Conservation (phyloP, 2,113 vertebrate genomes). For the Echinops telfairi region DNA sequence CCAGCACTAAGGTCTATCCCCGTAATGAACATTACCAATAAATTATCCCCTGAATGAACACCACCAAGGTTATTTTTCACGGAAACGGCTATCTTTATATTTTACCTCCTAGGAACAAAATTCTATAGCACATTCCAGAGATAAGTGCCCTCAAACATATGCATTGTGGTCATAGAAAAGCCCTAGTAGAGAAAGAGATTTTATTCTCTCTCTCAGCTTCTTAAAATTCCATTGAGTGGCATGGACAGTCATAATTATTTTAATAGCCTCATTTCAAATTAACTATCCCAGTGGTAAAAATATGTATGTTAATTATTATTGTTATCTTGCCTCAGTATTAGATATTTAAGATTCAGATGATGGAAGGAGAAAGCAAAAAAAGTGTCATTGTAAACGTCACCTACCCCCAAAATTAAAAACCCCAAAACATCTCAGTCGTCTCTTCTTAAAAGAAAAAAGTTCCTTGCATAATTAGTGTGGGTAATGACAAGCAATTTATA, state of each 20-base stretch:
- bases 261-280: constrained; percentile 35
- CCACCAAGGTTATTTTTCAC: not conserved
- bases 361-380: constrained; percentile 44
- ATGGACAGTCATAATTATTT: constrained; percentile 51
- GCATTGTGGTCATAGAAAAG: not conserved
- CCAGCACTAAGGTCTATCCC: not conserved
- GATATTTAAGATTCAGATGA: constrained; percentile 61
- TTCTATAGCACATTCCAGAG: constrained; percentile 11
- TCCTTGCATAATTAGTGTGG: constrained; percentile 78
- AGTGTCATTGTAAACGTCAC: constrained; percentile 41
- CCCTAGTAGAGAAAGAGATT: not conserved
- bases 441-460: constrained; percentile 56
- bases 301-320: constrained; percentile 12
- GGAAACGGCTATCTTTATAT: constrained; percentile 19
- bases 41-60: not conserved
- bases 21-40: not conserved
- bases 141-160: constrained; percentile 20
- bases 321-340: constrained; percentile 58
- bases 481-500: constrained; percentile 82
- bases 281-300: constrained; percentile 36
- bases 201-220: not conserved
- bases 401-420: not conserved
- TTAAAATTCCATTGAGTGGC: constrained; percentile 17
- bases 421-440: not conserved
- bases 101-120: constrained; percentile 27